These are phyloP conservation scores for Psittacula derbiana DNA, from an alignment of 2,797 vertebrate species.

Conservation along the genomic window DNA sequence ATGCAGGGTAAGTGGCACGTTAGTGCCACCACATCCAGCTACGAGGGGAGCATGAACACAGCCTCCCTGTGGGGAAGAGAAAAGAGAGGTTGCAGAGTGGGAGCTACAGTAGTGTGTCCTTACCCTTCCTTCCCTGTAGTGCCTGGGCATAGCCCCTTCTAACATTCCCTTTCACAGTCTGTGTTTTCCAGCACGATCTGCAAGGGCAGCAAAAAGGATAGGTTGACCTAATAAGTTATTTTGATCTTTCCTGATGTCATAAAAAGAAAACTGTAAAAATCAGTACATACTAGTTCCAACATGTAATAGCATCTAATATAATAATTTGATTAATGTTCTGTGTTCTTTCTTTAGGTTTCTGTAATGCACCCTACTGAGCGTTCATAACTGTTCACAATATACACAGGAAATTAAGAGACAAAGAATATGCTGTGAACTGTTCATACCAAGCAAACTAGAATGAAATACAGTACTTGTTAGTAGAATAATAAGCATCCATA, in stretches of 20 bases:
- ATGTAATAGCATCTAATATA: neutral
- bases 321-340: slow-evolving; percentile 30
- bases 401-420: slow-evolving; percentile 42
- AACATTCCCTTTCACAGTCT: neutral
- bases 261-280: slow-evolving; percentile 37
- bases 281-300: neutral
- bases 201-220: neutral
- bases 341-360: slow-evolving; percentile 17
- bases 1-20: neutral
- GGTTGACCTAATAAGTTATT: slow-evolving; percentile 10
- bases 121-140: accelerated
- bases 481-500: slow-evolving; percentile 22
- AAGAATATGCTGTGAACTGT: slow-evolving; percentile 26
- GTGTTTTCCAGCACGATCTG: neutral
- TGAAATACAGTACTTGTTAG: slow-evolving; percentile 9
- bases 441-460: slow-evolving; percentile 4
- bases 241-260: neutral
- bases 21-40: neutral
- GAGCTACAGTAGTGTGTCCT: neutral
- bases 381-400: neutral
- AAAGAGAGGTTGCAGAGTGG: neutral
- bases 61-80: accelerated
- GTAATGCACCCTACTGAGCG: neutral
- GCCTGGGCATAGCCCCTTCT: neutral
- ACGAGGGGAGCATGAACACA: neutral